phyloP scores from a whole-genome alignment of 2,797 vertebrate genomes.

The Danio kyathit region DNA sequence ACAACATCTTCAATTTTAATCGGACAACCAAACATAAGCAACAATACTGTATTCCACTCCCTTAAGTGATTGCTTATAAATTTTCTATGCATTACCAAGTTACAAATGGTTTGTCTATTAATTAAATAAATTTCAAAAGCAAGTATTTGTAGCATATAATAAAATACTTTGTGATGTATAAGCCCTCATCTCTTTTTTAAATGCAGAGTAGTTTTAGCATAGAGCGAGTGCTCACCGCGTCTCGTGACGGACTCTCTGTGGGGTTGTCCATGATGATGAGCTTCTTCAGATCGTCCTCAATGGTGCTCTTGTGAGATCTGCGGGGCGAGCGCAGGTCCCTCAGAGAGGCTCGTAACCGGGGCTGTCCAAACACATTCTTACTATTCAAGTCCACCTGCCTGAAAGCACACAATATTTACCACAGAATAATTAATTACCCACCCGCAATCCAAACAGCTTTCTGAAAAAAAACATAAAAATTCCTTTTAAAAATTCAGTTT shows the following conservation, averaged over 20 bases:
- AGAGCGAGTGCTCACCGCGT: conserved; percentile 67
- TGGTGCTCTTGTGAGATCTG: conserved; percentile 89
- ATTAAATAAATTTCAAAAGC: no score
- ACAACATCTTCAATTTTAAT: no score
- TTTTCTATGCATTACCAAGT: no score
- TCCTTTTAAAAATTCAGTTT: background rate
- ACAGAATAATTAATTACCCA: no score
- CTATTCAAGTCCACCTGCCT: conserved; percentile 88
- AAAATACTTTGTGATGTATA: no score
- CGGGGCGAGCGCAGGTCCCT: conserved; percentile 92
- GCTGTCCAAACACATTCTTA: conserved; percentile 94
- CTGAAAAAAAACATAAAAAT: background rate
- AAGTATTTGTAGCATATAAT: no score
- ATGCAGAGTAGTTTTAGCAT: no score
- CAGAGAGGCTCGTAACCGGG: conserved; percentile 88
- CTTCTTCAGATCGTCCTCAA: conserved; percentile 93
- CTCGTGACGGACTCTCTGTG: conserved; percentile 76
- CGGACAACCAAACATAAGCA: no score
- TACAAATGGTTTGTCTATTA: no score
- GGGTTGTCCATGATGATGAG: conserved; percentile 93
- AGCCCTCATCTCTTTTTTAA: no score
- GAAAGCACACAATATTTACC: conserved; percentile 52
- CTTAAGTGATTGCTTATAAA: no score
- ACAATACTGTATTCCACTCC: no score
- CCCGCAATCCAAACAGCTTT: background rate